Evolutionary conservation across 2,888 invertebrate species (phyloP).

Genomic region (Drosophila recens): DNA sequence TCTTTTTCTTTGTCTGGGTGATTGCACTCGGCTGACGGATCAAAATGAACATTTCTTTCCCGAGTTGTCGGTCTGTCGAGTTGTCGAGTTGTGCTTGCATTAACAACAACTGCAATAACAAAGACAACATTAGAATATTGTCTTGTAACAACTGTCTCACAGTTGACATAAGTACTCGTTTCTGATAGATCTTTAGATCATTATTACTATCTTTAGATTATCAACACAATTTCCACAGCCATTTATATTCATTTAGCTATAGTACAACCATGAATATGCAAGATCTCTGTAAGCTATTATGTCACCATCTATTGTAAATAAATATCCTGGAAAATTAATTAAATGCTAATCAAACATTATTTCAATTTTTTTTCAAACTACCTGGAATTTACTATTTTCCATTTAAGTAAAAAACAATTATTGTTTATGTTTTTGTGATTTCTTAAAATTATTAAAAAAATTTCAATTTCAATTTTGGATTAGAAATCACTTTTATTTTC

Average conservation of each 20-base stretch:
- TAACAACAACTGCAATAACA: constrained; percentile 20
- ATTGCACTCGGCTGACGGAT: constrained; percentile 25
- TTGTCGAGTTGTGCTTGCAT: constrained; percentile 20
- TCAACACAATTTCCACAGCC: background rate
- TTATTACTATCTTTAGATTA: background rate
- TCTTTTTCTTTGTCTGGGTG: constrained; percentile 37
- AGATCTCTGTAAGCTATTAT: too few relatives aligned
- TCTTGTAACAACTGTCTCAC: background rate
- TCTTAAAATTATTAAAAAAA: too few relatives aligned
- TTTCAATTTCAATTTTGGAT: too few relatives aligned
- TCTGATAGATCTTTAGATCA: background rate
- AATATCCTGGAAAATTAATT: too few relatives aligned
- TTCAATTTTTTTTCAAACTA: too few relatives aligned
- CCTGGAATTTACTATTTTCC: too few relatives aligned
- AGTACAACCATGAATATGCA: background rate
- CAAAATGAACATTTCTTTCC: constrained; percentile 19
- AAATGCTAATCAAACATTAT: too few relatives aligned
- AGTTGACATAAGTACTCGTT: constrained; percentile 3
- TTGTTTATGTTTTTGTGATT: too few relatives aligned
- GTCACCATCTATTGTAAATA: too few relatives aligned
- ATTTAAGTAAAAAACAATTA: too few relatives aligned
- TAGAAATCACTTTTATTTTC: too few relatives aligned
- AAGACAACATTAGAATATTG: background rate
- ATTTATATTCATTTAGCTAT: background rate
- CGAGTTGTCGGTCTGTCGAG: constrained; percentile 8